phyloP scores from a whole-genome alignment of 2,797 vertebrate species.

The Lepilemur ruficaudatus region DNA sequence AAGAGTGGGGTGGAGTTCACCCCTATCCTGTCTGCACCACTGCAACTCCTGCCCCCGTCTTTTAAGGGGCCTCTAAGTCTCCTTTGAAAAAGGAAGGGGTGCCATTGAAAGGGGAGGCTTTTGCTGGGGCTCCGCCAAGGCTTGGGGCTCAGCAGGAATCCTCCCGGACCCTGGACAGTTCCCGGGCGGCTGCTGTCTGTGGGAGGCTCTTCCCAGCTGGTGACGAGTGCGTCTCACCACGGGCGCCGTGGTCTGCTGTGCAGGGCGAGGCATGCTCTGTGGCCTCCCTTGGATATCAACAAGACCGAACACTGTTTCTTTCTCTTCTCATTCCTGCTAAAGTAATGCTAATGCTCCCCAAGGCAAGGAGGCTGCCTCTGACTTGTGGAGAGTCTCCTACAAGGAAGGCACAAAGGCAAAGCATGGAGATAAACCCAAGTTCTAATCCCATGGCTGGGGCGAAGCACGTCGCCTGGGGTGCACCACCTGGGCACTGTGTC shows the following conservation, averaged over 20 bases:
- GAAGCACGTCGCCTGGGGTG: neutral
- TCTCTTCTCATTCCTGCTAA: neutral
- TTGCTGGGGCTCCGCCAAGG: neutral
- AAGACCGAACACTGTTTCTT: neutral
- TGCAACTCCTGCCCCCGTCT: neutral
- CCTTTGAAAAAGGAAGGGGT: neutral
- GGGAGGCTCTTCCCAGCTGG: neutral
- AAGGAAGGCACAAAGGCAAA: neutral
- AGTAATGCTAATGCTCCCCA: neutral
- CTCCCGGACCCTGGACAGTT: rapidly evolving
- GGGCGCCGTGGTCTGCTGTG: neutral
- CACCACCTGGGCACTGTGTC: rapidly evolving
- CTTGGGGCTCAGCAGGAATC: neutral
- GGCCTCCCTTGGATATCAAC: neutral
- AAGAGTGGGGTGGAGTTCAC: neutral
- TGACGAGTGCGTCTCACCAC: neutral
- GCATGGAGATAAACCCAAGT: neutral
- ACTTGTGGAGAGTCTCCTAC: neutral
- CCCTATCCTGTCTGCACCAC: rapidly evolving
- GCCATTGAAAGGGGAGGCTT: neutral
- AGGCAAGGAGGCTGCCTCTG: neutral
- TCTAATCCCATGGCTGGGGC: neutral
- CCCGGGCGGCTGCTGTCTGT: neutral
- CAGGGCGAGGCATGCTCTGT: neutral
- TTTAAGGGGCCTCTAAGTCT: neutral